These are phyloP conservation scores for Tipula helvola DNA, from an alignment of 2,888 invertebrate genomes.

Conservation along the genomic window DNA sequence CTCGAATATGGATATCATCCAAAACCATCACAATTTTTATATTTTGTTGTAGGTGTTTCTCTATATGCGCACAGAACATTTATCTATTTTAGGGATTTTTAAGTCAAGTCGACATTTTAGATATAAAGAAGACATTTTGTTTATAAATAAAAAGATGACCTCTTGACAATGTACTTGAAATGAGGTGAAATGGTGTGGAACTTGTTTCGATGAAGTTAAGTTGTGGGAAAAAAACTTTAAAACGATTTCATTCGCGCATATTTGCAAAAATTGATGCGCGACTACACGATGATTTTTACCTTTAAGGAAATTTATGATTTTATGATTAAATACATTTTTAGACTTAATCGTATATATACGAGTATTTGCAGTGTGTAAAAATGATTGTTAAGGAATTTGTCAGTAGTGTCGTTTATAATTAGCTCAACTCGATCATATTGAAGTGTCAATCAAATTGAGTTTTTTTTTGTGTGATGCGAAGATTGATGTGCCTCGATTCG, in stretches of 20 bases:
- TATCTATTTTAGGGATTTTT: neutral
- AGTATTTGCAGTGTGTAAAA: neutral
- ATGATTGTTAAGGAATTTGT: constrained; percentile 4
- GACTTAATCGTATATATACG: neutral
- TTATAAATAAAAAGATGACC: neutral
- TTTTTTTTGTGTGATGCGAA: neutral
- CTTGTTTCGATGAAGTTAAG: neutral
- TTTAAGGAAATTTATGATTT: neutral
- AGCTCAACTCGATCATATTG: neutral
- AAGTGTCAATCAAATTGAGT: neutral
- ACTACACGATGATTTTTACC: neutral
- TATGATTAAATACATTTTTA: neutral
- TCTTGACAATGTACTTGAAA: neutral
- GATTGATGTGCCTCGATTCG: neutral
- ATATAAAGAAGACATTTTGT: neutral
- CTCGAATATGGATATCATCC: neutral
- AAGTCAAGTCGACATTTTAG: neutral
- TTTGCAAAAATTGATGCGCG: neutral
- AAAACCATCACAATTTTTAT: neutral
- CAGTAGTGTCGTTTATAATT: constrained; percentile 4
- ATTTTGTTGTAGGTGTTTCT: neutral
- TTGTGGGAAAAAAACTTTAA: neutral
- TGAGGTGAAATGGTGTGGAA: neutral
- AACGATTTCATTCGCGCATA: neutral
- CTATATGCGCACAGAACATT: neutral